These are phyloP conservation scores for Hyla sarda DNA, from an alignment of 2,113 vertebrate species.

Conservation along the genomic window DNA sequence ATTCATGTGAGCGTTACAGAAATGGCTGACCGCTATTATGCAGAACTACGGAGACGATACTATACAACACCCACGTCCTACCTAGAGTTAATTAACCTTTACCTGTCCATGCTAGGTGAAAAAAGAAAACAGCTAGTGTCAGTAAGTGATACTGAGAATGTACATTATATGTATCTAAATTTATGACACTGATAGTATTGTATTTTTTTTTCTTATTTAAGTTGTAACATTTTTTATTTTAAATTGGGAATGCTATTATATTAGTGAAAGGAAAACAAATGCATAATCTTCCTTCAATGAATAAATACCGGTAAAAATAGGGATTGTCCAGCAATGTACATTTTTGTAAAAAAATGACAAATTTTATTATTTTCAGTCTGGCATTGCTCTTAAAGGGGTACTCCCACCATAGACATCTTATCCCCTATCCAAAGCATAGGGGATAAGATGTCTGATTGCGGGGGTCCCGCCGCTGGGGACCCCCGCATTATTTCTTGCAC, in stretches of 20 bases:
- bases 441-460: too few relatives aligned
- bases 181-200: not conserved
- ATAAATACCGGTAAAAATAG: too few relatives aligned
- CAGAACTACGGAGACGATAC: conserved; percentile 79
- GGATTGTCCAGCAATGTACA: too few relatives aligned
- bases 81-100: conserved; percentile 87
- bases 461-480: too few relatives aligned
- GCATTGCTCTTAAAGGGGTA: too few relatives aligned
- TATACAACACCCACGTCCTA: conserved; percentile 88
- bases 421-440: too few relatives aligned
- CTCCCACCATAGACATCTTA: too few relatives aligned
- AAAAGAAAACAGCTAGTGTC: conserved; percentile 78
- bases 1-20: conserved; percentile 81
- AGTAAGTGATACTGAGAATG: conserved; percentile 65
- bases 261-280: not conserved
- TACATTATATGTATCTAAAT: not conserved
- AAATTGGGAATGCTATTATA: not conserved
- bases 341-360: too few relatives aligned
- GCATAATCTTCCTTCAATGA: too few relatives aligned
- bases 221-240: too few relatives aligned
- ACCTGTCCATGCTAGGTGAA: conserved; percentile 78
- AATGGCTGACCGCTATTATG: conserved; percentile 82
- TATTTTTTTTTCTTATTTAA: not conserved
- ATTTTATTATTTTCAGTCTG: too few relatives aligned
- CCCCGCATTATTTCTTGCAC: too few relatives aligned